These are phyloP conservation scores for Pangasius mekongensis DNA, from an alignment of 2,797 vertebrate species.

Conservation along the genomic window DNA sequence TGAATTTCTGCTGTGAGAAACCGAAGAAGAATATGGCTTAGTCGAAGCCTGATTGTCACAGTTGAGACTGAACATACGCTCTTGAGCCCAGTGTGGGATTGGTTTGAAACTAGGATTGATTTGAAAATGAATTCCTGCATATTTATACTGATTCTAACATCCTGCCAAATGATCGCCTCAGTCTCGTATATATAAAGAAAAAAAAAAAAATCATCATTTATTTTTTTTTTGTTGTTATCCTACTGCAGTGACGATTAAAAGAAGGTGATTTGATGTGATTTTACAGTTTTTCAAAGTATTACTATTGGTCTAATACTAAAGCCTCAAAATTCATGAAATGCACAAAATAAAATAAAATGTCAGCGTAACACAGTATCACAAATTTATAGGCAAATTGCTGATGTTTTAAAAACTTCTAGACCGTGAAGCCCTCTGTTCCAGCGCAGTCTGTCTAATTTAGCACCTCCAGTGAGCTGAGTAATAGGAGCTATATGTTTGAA, in stretches of 20 bases:
- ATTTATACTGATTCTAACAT: neutral
- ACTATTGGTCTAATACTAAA: neutral
- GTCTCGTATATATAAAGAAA: neutral
- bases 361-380: neutral
- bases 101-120: neutral
- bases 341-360: neutral
- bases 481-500: neutral
- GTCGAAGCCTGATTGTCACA: neutral
- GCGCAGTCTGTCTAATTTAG: neutral
- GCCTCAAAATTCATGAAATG: neutral
- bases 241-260: neutral
- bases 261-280: neutral
- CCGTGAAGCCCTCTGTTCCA: neutral
- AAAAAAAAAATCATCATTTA: neutral
- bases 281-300: no score
- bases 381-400: neutral
- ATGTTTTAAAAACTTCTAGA: neutral
- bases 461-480: conserved; percentile 5
- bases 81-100: neutral
- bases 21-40: neutral
- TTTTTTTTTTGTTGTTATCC: neutral
- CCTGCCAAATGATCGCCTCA: neutral
- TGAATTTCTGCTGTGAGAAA: neutral
- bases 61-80: neutral
- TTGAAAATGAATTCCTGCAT: no score